Conservation (phyloP, 2,797 vertebrate genomes). For the Takifugu ocellatus region DNA sequence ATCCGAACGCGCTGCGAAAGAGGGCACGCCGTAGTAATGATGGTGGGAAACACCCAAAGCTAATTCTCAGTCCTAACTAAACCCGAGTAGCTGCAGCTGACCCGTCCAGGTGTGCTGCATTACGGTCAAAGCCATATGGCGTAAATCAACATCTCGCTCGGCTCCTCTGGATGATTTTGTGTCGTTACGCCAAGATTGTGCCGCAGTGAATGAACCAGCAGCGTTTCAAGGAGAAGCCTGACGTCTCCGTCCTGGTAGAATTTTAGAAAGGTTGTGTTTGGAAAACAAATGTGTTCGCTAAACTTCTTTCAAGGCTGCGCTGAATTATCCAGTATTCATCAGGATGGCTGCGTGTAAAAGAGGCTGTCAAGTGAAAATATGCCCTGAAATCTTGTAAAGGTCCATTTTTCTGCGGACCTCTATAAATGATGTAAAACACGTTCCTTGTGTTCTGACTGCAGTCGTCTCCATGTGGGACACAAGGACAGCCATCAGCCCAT, state of each 20-base stretch:
- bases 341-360: background rate
- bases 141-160: too few relatives aligned
- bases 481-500: slow-evolving; percentile 54
- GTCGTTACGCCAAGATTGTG: background rate
- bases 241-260: background rate
- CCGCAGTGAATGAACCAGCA: too few relatives aligned
- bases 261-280: slow-evolving; percentile 4
- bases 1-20: slow-evolving; percentile 43
- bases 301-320: slow-evolving; percentile 5
- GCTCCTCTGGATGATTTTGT: background rate
- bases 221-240: background rate
- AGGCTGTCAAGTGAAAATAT: slow-evolving; percentile 5
- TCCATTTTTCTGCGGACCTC: slow-evolving; percentile 22
- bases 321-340: background rate
- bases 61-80: too few relatives aligned
- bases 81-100: slow-evolving; percentile 4
- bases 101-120: background rate
- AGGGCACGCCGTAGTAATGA: slow-evolving; percentile 18
- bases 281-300: background rate
- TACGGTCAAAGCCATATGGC: background rate
- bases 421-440: slow-evolving; percentile 55
- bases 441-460: slow-evolving; percentile 46
- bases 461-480: slow-evolving; percentile 44
- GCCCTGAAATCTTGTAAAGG: slow-evolving; percentile 16
- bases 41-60: background rate